A percentile compares a stretch with the other conserved stretches of the same genome.
These are phyloP conservation scores for Ceratitis capitata DNA, from an alignment of 1,140 invertebrate species.

Conservation along the genomic window DNA sequence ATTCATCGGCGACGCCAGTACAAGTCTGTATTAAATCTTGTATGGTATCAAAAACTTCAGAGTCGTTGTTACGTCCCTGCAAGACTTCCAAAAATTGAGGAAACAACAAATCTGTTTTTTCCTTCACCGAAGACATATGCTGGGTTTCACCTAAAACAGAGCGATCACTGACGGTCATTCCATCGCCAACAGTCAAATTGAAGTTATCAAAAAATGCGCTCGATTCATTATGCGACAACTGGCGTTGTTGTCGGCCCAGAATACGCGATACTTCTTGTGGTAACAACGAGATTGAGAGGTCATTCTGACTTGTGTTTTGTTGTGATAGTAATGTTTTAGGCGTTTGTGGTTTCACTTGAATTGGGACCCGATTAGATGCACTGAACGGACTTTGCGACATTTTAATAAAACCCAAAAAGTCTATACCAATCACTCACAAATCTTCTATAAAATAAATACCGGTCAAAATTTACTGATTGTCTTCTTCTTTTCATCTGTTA, in stretches of 20 bases:
- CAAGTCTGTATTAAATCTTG: conserved; percentile 69
- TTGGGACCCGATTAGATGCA: conserved; percentile 23
- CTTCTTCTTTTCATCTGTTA: too few species aligned
- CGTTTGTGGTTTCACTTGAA: conserved; percentile 36
- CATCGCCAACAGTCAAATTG: not conserved
- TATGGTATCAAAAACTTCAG: conserved; percentile 70
- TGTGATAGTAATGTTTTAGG: not conserved
- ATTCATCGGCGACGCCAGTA: conserved; percentile 65
- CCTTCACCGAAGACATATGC: conserved; percentile 45
- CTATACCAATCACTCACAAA: too few species aligned
- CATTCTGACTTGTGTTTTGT: not conserved
- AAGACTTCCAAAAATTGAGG: conserved; percentile 71
- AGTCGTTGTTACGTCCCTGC: conserved; percentile 67
- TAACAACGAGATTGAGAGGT: conserved; percentile 40
- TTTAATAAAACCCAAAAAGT: not conserved
- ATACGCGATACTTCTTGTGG: conserved; percentile 41
- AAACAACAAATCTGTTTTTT: conserved; percentile 68
- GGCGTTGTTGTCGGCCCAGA: conserved; percentile 35
- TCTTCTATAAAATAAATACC: too few species aligned
- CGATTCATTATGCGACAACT: not conserved
- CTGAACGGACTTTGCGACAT: conserved; percentile 43
- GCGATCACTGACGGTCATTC: conserved; percentile 27
- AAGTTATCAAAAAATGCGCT: conserved; percentile 10
- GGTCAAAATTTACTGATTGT: too few species aligned
- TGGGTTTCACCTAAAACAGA: conserved; percentile 7